A percentile compares a stretch with the other conserved stretches of the same genome.
Evolutionary conservation across 1,140 invertebrate species (phyloP).

Genomic region (silkworm (Bombyx mori)): ASM3026992v2 NC_085124.1:9625001-9625500

Average conservation of each 20-base stretch:
- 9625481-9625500: slow-evolving; percentile 95
- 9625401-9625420: not conserved
- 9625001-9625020: slow-evolving; percentile 96
- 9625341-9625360: no score
- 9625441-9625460: slow-evolving; percentile 28
- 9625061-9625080: not conserved
- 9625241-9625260: no score
- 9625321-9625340: no score
- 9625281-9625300: no score
- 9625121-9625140: no score
- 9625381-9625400: not conserved
- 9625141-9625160: no score
- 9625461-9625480: slow-evolving; percentile 89
- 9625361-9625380: not conserved
- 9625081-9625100: not conserved
- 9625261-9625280: no score
- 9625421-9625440: not conserved
- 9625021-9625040: slow-evolving; percentile 97
- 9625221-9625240: no score
- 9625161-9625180: no score
- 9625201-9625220: no score
- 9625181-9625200: no score
- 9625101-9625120: not conserved
- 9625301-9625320: no score
- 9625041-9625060: slow-evolving; percentile 68